Evolutionary conservation across 2,888 invertebrate species (phyloP).

Genomic region (Dugesia japonica): DNA sequence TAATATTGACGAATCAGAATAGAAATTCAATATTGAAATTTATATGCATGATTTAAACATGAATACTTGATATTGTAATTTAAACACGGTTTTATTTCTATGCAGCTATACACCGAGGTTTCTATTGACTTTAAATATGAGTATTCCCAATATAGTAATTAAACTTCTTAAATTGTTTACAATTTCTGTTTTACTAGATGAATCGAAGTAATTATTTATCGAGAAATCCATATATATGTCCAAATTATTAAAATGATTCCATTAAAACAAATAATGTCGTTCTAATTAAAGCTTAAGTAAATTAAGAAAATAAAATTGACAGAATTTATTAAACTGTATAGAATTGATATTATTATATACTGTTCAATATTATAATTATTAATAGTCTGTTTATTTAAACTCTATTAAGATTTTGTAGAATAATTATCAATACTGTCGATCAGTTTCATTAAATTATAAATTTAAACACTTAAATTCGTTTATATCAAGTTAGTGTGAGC

Average conservation of each 20-base stretch:
- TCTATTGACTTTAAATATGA: not conserved
- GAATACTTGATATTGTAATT: slow-evolving; percentile 5
- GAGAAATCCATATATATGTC: not conserved
- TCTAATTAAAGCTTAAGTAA: not conserved
- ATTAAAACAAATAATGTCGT: slow-evolving; percentile 7
- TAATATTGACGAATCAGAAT: slow-evolving; percentile 14
- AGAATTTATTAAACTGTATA: too few relatives aligned
- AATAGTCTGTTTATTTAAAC: too few relatives aligned
- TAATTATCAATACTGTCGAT: too few relatives aligned
- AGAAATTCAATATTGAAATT: not conserved
- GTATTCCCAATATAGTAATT: not conserved
- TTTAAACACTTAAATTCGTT: too few relatives aligned
- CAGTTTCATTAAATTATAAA: too few relatives aligned
- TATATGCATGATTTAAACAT: slow-evolving; percentile 20
- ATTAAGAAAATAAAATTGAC: not conserved
- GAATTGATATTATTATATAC: too few relatives aligned
- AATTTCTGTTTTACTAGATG: not conserved
- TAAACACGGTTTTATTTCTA: slow-evolving; percentile 16
- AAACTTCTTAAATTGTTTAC: slow-evolving; percentile 3
- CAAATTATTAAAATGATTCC: not conserved
- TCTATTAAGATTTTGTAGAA: too few relatives aligned
- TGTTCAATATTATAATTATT: too few relatives aligned
- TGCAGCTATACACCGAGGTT: not conserved
- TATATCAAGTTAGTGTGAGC: too few relatives aligned
- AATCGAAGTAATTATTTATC: slow-evolving; percentile 5